These are phyloP conservation scores for Nephrotoma appendiculata DNA, from an alignment of 2,888 invertebrate species.

Conservation along the genomic window DNA sequence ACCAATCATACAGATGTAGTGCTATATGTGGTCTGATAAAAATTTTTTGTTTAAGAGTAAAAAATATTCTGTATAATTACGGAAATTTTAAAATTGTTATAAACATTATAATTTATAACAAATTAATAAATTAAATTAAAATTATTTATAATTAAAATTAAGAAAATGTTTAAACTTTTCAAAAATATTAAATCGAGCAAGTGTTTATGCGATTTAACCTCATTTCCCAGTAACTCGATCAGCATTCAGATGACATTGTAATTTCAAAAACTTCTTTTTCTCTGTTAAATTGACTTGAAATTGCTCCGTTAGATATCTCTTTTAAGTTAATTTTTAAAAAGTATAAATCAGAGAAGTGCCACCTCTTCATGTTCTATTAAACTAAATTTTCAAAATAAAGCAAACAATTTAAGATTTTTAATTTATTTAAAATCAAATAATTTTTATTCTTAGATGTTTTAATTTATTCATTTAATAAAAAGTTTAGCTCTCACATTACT, in stretches of 20 bases:
- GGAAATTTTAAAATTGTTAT: too few relatives aligned
- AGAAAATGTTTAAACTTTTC: background rate
- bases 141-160: too few relatives aligned
- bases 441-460: background rate
- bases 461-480: too few relatives aligned
- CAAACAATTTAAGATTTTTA: background rate
- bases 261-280: background rate
- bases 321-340: background rate
- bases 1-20: too few relatives aligned
- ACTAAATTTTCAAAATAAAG: background rate
- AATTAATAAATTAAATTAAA: too few relatives aligned
- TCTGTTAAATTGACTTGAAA: background rate
- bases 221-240: background rate
- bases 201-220: background rate
- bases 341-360: background rate
- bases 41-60: too few relatives aligned
- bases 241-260: background rate
- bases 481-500: too few relatives aligned
- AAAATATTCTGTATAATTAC: too few relatives aligned
- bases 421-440: background rate
- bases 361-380: background rate
- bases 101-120: too few relatives aligned
- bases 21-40: too few relatives aligned
- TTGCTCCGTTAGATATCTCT: background rate
- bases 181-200: background rate